Conservation (phyloP, 2,797 vertebrate genomes). For the Paedocypris micromegethes region DNA sequence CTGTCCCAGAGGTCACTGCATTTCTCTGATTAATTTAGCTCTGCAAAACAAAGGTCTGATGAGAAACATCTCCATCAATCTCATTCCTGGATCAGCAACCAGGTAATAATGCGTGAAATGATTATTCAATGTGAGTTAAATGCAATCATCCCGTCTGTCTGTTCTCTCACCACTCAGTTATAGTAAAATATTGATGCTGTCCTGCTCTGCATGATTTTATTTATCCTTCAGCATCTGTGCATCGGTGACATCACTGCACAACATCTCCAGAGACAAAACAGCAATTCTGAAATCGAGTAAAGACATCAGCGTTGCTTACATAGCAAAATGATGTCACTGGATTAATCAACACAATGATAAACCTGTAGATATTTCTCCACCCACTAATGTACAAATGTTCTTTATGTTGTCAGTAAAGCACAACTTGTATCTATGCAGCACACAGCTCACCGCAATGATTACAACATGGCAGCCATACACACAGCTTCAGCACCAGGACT, state of each 20-base stretch:
- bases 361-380: background rate
- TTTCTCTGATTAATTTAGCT: conserved; percentile 30
- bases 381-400: background rate
- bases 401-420: background rate
- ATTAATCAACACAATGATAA: conserved; percentile 7
- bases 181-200: conserved; percentile 37
- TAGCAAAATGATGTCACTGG: conserved; percentile 19
- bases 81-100: too few relatives aligned
- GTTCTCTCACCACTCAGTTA: conserved; percentile 23
- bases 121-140: background rate
- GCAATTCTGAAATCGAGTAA: background rate
- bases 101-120: too few relatives aligned
- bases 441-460: conserved; percentile 12
- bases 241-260: conserved; percentile 17
- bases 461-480: background rate
- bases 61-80: too few relatives aligned
- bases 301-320: conserved; percentile 19
- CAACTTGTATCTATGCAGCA: conserved; percentile 7
- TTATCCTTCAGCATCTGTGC: conserved; percentile 9
- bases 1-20: conserved; percentile 19
- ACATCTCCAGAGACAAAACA: background rate
- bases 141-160: conserved; percentile 15
- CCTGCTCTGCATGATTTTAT: conserved; percentile 20
- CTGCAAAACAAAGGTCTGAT: conserved; percentile 5
- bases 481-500: background rate